A percentile compares a stretch with the other conserved stretches of the same genome.
Evolutionary conservation across 2,113 vertebrate species (phyloP).

Genomic region (Leptosomus discolor): DNA sequence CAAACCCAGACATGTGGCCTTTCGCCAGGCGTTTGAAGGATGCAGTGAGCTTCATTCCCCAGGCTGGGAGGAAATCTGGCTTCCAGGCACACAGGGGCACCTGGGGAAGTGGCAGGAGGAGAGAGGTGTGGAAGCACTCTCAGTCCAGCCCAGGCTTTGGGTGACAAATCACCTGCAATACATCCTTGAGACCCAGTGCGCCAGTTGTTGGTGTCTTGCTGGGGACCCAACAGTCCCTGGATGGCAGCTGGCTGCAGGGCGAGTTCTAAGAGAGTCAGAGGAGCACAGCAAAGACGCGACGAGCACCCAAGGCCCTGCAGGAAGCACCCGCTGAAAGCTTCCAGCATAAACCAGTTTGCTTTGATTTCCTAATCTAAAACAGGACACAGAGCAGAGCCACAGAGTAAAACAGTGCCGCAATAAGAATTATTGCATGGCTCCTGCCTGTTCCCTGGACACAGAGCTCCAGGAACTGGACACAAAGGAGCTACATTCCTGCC

Average conservation of each 20-base stretch:
- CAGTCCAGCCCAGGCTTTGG: background rate
- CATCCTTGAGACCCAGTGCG: accelerated
- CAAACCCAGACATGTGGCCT: accelerated
- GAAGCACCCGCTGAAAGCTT: background rate
- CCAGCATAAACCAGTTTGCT: background rate
- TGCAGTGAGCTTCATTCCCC: background rate
- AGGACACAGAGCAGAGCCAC: background rate
- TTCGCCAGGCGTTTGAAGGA: background rate
- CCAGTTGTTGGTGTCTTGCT: background rate
- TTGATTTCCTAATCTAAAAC: background rate
- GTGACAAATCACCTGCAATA: background rate
- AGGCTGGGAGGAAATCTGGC: background rate
- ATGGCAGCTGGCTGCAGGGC: background rate
- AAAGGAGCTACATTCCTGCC: constrained; percentile 49
- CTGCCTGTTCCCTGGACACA: background rate
- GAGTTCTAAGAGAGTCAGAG: background rate
- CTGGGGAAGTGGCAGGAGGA: background rate
- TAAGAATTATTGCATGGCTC: background rate
- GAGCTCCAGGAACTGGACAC: background rate
- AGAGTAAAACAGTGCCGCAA: accelerated
- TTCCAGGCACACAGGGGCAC: background rate
- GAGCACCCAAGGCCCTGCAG: background rate
- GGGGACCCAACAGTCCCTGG: background rate
- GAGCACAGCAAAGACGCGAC: accelerated
- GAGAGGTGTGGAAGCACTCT: background rate